Percentiles rank a stretch among this genome's conserved stretches.
Conservation (phyloP, 2,113 vertebrate species). For the Macquaria ambigua region DNA sequence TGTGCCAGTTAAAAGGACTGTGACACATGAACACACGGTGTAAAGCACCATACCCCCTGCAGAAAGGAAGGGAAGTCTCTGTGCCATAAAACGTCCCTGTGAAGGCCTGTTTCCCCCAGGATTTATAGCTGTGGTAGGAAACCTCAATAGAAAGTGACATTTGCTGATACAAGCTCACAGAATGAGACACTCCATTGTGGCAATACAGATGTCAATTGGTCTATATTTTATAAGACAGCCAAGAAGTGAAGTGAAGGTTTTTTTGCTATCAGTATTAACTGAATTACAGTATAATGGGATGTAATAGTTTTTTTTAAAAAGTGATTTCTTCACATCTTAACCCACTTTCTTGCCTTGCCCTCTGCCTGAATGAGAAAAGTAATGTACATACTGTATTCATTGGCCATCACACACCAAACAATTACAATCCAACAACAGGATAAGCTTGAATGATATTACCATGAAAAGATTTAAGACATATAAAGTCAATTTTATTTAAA, state of each 20-base stretch:
- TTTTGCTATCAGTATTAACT: neutral
- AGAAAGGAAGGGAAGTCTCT: slow-evolving; percentile 85
- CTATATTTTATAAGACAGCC: slow-evolving; percentile 44
- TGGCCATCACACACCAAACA: neutral
- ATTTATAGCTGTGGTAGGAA: slow-evolving; percentile 82
- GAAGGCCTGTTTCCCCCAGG: slow-evolving; percentile 78
- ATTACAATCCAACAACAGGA: neutral
- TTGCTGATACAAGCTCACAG: slow-evolving; percentile 71
- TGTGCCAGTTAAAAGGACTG: slow-evolving; percentile 76
- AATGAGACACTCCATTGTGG: slow-evolving; percentile 56
- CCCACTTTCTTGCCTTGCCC: neutral
- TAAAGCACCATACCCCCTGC: slow-evolving; percentile 79
- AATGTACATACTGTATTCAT: neutral
- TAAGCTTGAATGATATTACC: neutral
- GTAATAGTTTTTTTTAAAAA: neutral
- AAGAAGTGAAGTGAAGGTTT: neutral
- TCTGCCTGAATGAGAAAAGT: neutral
- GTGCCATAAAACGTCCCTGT: slow-evolving; percentile 82
- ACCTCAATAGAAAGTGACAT: slow-evolving; percentile 76
- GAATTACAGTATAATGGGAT: neutral
- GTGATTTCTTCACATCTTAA: neutral
- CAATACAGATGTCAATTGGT: slow-evolving; percentile 52
- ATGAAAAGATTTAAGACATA: neutral
- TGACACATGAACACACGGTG: slow-evolving; percentile 78
- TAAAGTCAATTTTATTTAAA: neutral